Conservation (phyloP, 2,888 invertebrate species). For the Pammene fasciana region DNA sequence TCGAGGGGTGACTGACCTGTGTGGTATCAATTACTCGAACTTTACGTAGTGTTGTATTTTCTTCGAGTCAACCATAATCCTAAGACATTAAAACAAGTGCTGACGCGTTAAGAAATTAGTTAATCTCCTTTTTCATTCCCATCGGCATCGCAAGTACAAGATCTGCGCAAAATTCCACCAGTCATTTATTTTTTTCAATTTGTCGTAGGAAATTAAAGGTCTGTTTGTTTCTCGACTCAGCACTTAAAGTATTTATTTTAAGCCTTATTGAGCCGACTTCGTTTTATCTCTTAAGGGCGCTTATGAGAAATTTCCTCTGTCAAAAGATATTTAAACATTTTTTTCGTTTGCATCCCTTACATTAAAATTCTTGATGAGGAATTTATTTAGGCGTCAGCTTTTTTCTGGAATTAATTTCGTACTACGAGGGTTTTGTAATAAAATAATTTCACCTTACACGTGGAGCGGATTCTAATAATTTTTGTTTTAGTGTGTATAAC, state of each 20-base stretch:
- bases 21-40: slow-evolving; percentile 40
- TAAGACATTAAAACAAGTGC: slow-evolving; percentile 25
- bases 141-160: slow-evolving; percentile 9
- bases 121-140: slow-evolving; percentile 37
- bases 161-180: slow-evolving; percentile 33
- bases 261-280: slow-evolving; percentile 55
- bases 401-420: slow-evolving; percentile 24
- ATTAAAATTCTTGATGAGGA: slow-evolving; percentile 45
- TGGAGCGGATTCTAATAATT: neutral
- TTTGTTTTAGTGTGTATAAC: slow-evolving; percentile 4
- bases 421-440: neutral
- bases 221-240: slow-evolving; percentile 57
- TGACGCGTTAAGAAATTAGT: slow-evolving; percentile 33
- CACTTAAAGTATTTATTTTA: slow-evolving; percentile 63
- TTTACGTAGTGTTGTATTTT: neutral
- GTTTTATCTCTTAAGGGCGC: slow-evolving; percentile 50
- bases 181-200: slow-evolving; percentile 56
- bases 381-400: slow-evolving; percentile 41
- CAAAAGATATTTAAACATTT: slow-evolving; percentile 51
- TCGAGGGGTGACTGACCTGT: slow-evolving; percentile 67
- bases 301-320: slow-evolving; percentile 49
- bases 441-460: slow-evolving; percentile 12
- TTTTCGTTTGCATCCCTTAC: slow-evolving; percentile 43
- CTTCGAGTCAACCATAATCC: no score
- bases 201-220: slow-evolving; percentile 63